Conservation (phyloP, 2,113 vertebrate species). For the Plecotus auritus region DNA sequence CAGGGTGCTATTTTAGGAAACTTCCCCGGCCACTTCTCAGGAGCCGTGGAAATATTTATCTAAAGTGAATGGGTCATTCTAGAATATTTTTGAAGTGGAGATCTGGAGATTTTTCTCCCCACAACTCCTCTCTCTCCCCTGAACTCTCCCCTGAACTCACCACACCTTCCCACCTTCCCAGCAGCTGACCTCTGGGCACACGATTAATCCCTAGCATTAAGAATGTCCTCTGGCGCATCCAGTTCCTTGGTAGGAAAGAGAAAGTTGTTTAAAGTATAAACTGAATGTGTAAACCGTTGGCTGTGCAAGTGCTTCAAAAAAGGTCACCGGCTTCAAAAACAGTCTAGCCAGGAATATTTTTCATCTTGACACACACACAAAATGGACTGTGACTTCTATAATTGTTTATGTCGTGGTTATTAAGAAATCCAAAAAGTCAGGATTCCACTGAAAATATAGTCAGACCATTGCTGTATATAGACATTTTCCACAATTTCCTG, state of each 20-base stretch:
- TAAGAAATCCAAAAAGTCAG: conserved; percentile 10
- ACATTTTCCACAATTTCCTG: not conserved
- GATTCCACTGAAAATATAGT: not conserved
- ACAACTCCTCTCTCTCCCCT: not conserved
- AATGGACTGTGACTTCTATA: not conserved
- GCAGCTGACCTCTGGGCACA: not conserved
- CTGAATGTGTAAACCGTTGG: not conserved
- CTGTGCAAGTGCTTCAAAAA: not conserved
- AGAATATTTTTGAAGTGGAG: not conserved
- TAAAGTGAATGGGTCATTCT: not conserved
- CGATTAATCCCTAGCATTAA: no score
- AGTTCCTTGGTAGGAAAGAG: not conserved
- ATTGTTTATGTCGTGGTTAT: not conserved
- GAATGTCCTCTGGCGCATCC: not conserved
- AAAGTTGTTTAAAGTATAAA: not conserved
- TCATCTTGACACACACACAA: not conserved
- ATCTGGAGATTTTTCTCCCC: not conserved
- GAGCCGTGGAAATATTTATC: not conserved
- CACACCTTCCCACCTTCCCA: not conserved
- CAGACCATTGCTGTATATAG: not conserved
- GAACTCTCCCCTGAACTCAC: not conserved
- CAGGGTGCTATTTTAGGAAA: not conserved
- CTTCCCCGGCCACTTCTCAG: not conserved
- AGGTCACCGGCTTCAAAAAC: not conserved
- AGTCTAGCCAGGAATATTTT: not conserved